Evolutionary conservation across 2,888 invertebrate genomes (phyloP).

Genomic region (Tupiocoris notatus): DNA sequence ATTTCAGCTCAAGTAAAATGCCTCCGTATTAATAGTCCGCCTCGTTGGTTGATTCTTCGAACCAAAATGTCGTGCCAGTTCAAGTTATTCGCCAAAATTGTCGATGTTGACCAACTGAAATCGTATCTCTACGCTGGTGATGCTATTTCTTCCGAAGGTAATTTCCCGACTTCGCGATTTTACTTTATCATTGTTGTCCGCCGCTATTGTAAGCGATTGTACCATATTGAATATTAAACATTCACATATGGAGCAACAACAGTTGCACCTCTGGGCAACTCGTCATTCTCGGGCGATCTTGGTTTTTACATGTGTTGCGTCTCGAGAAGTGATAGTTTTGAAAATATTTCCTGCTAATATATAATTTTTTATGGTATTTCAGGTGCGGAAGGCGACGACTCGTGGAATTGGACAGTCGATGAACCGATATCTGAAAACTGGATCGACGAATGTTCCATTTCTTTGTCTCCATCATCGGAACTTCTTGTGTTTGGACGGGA

Average conservation of each 20-base stretch:
- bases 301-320: no score
- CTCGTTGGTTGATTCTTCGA: not conserved
- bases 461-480: slow-evolving; percentile 72
- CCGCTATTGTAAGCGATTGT: no score
- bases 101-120: slow-evolving; percentile 61
- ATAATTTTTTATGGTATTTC: no score
- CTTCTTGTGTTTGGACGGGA: slow-evolving; percentile 66
- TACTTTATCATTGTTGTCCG: no score
- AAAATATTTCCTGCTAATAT: no score
- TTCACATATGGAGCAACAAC: no score
- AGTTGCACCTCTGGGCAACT: no score
- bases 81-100: slow-evolving; percentile 63
- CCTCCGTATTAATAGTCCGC: no score
- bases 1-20: slow-evolving; percentile 11
- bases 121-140: slow-evolving; percentile 55
- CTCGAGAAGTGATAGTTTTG: no score
- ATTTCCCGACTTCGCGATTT: no score
- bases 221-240: no score
- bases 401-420: slow-evolving; percentile 48
- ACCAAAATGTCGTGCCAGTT: slow-evolving; percentile 61
- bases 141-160: not conserved
- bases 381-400: slow-evolving; percentile 41
- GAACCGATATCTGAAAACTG: slow-evolving; percentile 56
- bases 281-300: no score
- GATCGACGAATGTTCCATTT: slow-evolving; percentile 66